These are phyloP conservation scores for Rhagoletis pomonella DNA, from an alignment of 1,140 invertebrate species.

Conservation along the genomic window DNA sequence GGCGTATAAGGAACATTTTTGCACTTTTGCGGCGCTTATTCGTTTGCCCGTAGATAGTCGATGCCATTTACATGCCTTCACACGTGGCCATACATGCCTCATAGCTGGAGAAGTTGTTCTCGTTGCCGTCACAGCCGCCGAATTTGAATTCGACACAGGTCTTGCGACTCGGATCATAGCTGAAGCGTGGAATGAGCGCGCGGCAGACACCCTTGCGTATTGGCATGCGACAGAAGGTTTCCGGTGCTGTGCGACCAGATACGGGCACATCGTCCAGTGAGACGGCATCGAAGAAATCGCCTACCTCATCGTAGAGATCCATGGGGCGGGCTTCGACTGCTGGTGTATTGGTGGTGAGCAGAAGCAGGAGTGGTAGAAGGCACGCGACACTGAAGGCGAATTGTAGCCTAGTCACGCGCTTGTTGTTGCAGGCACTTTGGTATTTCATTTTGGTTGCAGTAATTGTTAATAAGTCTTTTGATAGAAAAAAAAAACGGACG, in stretches of 20 bases:
- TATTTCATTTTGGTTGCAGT: neutral
- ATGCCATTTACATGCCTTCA: slow-evolving; percentile 71
- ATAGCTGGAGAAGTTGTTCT: slow-evolving; percentile 79
- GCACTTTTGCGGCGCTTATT: neutral
- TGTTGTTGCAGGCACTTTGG: slow-evolving; percentile 40
- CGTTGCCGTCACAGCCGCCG: slow-evolving; percentile 81
- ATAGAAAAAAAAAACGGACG: too few species aligned
- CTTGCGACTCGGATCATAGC: slow-evolving; percentile 75
- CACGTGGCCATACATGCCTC: slow-evolving; percentile 77
- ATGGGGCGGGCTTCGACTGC: slow-evolving; percentile 60
- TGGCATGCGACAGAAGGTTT: slow-evolving; percentile 71
- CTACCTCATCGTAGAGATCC: slow-evolving; percentile 72
- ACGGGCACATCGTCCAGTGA: slow-evolving; percentile 71
- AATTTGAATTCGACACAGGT: slow-evolving; percentile 80
- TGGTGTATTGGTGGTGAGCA: neutral
- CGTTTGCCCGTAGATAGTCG: neutral
- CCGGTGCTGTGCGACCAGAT: slow-evolving; percentile 65
- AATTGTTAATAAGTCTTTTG: neutral
- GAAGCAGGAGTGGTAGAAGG: neutral
- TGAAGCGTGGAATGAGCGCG: slow-evolving; percentile 77
- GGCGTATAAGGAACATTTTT: slow-evolving; percentile 32
- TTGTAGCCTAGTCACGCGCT: neutral
- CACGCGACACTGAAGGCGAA: neutral
- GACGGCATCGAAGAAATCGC: slow-evolving; percentile 71
- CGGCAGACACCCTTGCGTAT: slow-evolving; percentile 77